A percentile compares a stretch with the other conserved stretches of the same genome.
Conservation (phyloP, 1,140 invertebrate species). For the Rhyzopertha dominica region DNA sequence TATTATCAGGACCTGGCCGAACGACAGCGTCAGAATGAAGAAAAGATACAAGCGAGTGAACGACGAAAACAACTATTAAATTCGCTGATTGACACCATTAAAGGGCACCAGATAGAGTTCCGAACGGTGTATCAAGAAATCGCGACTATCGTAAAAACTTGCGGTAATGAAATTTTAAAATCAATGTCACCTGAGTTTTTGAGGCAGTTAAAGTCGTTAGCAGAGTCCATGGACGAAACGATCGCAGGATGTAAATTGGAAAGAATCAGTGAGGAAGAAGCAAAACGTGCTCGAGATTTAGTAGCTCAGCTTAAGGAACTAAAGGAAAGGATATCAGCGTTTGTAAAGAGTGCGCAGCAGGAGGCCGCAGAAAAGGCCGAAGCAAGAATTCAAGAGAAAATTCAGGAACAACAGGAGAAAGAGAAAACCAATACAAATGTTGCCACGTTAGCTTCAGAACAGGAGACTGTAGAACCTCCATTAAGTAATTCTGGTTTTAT, state of each 20-base stretch:
- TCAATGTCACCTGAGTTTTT: constrained; percentile 30
- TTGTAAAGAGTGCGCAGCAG: constrained; percentile 31
- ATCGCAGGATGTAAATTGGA: constrained; percentile 50
- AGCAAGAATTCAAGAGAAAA: constrained; percentile 15
- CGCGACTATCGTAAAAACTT: constrained; percentile 36
- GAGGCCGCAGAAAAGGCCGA: constrained; percentile 36
- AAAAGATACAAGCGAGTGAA: constrained; percentile 43
- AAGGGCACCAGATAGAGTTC: constrained; percentile 38
- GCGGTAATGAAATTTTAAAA: constrained; percentile 37
- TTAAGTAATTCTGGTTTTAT: constrained; percentile 1
- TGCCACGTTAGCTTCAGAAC: constrained; percentile 5
- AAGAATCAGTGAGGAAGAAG: constrained; percentile 50
- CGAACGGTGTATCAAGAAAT: constrained; percentile 43
- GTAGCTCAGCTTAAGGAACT: constrained; percentile 45
- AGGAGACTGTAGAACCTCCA: background rate
- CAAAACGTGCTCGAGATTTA: constrained; percentile 44
- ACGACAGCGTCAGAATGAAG: constrained; percentile 41
- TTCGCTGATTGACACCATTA: constrained; percentile 40
- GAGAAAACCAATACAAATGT: background rate
- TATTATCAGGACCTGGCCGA: constrained; percentile 43
- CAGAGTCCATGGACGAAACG: constrained; percentile 46
- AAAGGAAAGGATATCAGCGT: constrained; percentile 38
- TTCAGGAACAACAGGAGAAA: background rate
- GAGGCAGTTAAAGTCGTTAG: constrained; percentile 41
- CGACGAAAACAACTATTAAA: constrained; percentile 42